These are phyloP conservation scores for Psittacus erithacus DNA, from an alignment of 2,113 vertebrate species.

Conservation along the genomic window DNA sequence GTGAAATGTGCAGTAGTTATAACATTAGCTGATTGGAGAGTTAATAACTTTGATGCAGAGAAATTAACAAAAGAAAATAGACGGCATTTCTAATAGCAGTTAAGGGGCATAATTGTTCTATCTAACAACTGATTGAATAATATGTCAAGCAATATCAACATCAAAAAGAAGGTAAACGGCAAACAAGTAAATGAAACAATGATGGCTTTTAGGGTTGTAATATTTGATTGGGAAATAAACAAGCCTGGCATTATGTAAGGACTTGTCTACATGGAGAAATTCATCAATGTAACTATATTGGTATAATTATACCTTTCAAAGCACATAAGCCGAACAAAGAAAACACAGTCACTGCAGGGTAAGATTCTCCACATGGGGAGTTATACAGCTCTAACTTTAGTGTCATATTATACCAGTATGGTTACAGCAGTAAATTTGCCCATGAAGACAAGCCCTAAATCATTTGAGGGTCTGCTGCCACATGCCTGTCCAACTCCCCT, in stretches of 20 bases:
- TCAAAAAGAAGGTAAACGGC: constrained; percentile 33
- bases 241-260: not conserved
- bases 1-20: not conserved
- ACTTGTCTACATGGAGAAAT: not conserved
- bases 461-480: accelerated
- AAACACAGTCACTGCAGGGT: not conserved
- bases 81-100: constrained; percentile 49
- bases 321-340: not conserved
- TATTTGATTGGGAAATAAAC: not conserved
- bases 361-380: not conserved
- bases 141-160: constrained; percentile 52
- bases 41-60: constrained; percentile 44
- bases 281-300: not conserved
- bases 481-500: accelerated
- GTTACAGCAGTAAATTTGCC: not conserved
- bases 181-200: constrained; percentile 47
- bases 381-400: not conserved
- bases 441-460: accelerated
- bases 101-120: constrained; percentile 60
- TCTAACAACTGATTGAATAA: constrained; percentile 59
- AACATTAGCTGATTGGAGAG: not conserved
- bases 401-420: accelerated
- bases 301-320: not conserved
- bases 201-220: not conserved
- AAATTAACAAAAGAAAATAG: constrained; percentile 58